phyloP scores from a whole-genome alignment of 2,113 vertebrate species.

The Collichthys lucidus region DNA sequence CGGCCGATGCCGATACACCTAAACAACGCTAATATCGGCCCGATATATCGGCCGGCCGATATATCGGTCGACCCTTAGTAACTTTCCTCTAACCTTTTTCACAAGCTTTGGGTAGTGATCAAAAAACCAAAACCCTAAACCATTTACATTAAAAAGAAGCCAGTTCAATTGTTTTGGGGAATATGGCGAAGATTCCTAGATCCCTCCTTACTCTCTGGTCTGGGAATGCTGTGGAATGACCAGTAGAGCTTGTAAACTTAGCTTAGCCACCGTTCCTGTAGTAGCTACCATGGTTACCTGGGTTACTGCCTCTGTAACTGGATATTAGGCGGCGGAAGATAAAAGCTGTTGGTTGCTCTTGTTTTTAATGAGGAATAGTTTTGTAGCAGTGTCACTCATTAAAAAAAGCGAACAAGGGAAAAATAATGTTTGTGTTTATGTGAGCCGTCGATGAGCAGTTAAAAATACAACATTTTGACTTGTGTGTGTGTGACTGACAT shows the following conservation, averaged over 20 bases:
- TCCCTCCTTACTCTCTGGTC: neutral
- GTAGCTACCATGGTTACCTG: neutral
- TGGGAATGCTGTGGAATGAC: neutral
- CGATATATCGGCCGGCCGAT: too few species aligned
- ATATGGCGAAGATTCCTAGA: neutral
- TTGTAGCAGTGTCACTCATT: conserved; percentile 12
- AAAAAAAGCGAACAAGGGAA: neutral
- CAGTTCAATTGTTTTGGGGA: neutral
- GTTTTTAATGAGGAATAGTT: neutral
- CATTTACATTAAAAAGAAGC: neutral
- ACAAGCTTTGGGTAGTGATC: neutral
- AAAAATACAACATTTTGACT: conserved; percentile 6
- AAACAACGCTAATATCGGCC: too few species aligned
- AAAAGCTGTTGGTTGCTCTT: neutral
- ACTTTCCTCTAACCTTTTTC: too few species aligned
- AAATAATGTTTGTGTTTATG: neutral
- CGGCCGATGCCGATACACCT: too few species aligned
- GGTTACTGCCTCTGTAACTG: neutral
- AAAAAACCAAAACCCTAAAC: neutral
- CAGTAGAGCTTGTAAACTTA: neutral
- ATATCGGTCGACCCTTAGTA: too few species aligned
- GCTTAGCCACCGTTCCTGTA: neutral
- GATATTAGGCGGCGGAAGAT: neutral
- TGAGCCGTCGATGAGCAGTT: neutral
- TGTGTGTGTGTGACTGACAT: neutral